phyloP scores from a whole-genome alignment of 2,888 invertebrate genomes.

The Kryphioiulus occultus region DNA sequence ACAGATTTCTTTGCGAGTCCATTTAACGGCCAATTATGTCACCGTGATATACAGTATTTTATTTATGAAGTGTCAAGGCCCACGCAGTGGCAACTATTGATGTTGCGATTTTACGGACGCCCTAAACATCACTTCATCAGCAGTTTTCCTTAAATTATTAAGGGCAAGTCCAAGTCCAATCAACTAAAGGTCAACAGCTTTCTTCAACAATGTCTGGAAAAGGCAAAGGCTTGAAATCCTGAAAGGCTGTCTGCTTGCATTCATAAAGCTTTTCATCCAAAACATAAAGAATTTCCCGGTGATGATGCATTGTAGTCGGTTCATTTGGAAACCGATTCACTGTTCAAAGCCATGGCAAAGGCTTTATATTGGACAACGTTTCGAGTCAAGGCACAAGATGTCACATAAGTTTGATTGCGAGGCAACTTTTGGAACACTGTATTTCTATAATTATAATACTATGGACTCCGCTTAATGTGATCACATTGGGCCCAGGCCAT shows the following conservation, averaged over 20 bases:
- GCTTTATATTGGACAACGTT: neutral
- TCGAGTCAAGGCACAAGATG: neutral
- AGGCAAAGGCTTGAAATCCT: neutral
- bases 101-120: no score
- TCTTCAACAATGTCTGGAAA: neutral
- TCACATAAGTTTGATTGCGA: neutral
- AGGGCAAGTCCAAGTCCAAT: neutral
- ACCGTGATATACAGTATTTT: no score
- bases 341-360: neutral
- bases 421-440: no score
- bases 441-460: no score
- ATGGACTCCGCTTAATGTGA: no score
- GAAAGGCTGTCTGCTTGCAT: neutral
- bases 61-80: no score
- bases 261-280: neutral
- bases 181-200: neutral
- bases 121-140: neutral
- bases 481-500: no score
- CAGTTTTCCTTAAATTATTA: neutral
- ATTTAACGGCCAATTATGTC: neutral
- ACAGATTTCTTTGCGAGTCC: neutral
- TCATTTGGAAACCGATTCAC: neutral
- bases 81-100: no score
- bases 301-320: neutral
- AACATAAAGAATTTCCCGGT: neutral